Base-by-base conservation (phyloP, 92 coral and sea anemone genomes). In the Porites lobata region DNA sequence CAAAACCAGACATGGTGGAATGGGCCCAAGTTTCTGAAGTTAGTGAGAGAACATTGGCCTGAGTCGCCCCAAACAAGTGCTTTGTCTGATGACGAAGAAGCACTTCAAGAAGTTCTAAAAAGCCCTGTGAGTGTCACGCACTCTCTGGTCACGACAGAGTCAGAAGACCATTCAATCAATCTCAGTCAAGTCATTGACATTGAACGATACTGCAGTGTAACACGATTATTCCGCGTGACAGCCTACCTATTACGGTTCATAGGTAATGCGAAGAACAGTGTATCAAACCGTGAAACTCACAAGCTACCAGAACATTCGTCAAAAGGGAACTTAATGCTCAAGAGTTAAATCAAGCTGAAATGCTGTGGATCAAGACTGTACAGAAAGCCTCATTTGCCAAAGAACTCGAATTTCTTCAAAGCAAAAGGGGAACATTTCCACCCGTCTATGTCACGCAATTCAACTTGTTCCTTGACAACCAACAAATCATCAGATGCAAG, bases 371-470 rank as follows among this genome's bases (percentile, higher is more conserved):
- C 26, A 24, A 24, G 26, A 24, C 26, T 24, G 26, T 24, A 24
- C 26, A 24, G 26, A 24, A 24, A 24, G 26, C 26, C 26, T 24
- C 26, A 24, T 24, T 24, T 24, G 26, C 26, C 26, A 67, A 50
- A 12, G 88, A 87, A 29, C 62, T 57, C 10, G 58, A 70, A 13
- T 89, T 88, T 84, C 90, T 92, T 64, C 66, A 50, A 72, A 66
- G 81, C n/a, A 67, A 80, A 63, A 75, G 13, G 10, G 62, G 65
- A 85, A 47, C 85, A 65, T 77, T 76, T 12, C 89, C 86, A 78
- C 89, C 94, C 12, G 29, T 81, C 38, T 81, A 83, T 69, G 85
- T 92, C 70, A 29, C 78, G 32, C 94, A 92, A 73, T 88, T 92
- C 65, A 73, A 89, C 58, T 76, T 89, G 81, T 92, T 63, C 77